Conservation (phyloP, 2,113 vertebrate genomes). For the Lamprologus speciosus region DNA sequence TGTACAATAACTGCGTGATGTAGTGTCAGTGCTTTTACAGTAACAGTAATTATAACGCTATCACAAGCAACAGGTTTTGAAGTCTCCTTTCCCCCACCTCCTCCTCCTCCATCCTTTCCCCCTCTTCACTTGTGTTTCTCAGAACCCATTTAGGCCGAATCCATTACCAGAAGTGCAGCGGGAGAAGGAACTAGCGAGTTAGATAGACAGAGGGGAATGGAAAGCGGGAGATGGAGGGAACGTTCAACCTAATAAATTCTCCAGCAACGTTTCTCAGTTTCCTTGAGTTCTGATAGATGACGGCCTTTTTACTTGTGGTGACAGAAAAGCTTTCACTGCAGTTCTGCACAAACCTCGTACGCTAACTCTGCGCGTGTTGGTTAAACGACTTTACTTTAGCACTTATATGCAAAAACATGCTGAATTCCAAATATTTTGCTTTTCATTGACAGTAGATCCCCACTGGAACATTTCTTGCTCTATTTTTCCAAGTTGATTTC, state of each 20-base stretch:
- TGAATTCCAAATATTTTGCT: not conserved
- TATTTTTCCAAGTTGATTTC: not conserved
- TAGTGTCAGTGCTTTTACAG: not conserved
- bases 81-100: not conserved
- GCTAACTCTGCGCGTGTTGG: not conserved
- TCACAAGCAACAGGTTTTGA: not conserved
- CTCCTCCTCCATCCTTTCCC: not conserved
- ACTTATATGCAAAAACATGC: not conserved
- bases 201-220: not conserved
- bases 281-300: constrained; percentile 7
- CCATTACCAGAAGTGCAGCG: constrained; percentile 55
- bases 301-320: not conserved
- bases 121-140: constrained; percentile 33
- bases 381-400: not conserved
- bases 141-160: constrained; percentile 55
- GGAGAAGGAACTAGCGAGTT: not conserved
- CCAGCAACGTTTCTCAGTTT: not conserved
- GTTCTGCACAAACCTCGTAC: not conserved
- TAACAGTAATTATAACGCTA: not conserved
- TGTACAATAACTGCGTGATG: not conserved
- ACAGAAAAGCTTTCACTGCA: not conserved
- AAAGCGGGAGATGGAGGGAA: not conserved
- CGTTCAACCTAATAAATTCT: constrained; percentile 12
- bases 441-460: not conserved
- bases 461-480: not conserved